phyloP scores from a whole-genome alignment of 2,888 invertebrate genomes.

The Yponomeuta sedellus region DNA sequence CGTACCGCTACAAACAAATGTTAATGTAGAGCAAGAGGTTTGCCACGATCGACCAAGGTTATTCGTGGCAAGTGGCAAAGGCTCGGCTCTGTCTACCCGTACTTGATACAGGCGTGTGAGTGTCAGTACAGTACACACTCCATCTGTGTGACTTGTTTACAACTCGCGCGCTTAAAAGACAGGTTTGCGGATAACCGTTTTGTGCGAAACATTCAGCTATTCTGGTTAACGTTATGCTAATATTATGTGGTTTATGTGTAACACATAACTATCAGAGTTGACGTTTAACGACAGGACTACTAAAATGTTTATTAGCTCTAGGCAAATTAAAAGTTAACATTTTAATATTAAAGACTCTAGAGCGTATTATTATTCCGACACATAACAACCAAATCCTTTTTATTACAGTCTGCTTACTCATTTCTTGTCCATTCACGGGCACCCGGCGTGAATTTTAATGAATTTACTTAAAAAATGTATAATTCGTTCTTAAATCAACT shows the following conservation, averaged over 20 bases:
- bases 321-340: conserved; percentile 64
- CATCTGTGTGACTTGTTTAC: too few species aligned
- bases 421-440: conserved; percentile 32
- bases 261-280: conserved; percentile 35
- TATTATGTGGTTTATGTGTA: conserved; percentile 28
- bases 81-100: too few species aligned
- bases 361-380: conserved; percentile 42
- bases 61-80: too few species aligned
- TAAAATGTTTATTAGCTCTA: conserved; percentile 54
- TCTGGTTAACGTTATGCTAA: conserved; percentile 6
- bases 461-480: conserved; percentile 35
- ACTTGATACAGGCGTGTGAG: too few species aligned
- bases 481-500: conserved; percentile 25
- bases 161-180: too few species aligned
- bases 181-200: not conserved
- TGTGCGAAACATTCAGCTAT: conserved; percentile 1
- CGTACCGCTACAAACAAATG: too few species aligned
- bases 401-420: conserved; percentile 38
- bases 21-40: too few species aligned
- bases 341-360: conserved; percentile 45
- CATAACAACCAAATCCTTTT: conserved; percentile 56
- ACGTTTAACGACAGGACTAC: conserved; percentile 52
- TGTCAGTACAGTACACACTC: too few species aligned
- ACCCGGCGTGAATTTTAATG: conserved; percentile 59
- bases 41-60: too few species aligned